Conservation (phyloP, 2,113 vertebrate species). For the Oriolus oriolus region DNA sequence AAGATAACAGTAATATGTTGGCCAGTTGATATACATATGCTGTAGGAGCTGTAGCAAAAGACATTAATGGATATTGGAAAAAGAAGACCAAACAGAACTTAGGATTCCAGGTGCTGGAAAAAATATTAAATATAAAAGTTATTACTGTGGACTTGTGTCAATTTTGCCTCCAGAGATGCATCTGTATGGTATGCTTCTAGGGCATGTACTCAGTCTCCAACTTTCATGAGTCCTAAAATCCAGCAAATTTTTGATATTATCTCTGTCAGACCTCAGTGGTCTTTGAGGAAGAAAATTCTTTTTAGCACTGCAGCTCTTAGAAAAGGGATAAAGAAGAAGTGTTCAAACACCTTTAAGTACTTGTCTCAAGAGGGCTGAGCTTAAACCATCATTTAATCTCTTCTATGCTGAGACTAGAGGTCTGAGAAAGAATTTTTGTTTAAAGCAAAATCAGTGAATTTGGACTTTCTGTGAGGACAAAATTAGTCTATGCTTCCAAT, state of each 20-base stretch:
- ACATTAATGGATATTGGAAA: neutral
- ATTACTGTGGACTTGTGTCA: neutral
- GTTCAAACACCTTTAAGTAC: constrained; percentile 34
- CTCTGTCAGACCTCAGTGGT: neutral
- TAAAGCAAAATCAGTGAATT: neutral
- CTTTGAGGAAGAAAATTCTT: constrained; percentile 31
- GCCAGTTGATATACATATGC: neutral
- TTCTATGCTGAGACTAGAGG: neutral
- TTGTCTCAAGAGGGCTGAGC: neutral
- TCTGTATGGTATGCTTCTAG: neutral
- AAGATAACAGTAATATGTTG: neutral
- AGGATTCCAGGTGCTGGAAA: neutral
- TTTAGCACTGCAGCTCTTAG: constrained; percentile 3
- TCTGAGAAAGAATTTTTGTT: constrained; percentile 8
- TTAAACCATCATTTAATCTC: constrained; percentile 49
- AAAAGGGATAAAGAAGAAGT: constrained; percentile 39
- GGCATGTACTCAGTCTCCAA: neutral
- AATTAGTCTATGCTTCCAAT: neutral
- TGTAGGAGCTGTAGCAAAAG: neutral
- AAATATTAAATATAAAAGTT: neutral
- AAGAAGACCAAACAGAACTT: neutral
- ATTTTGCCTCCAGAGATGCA: neutral
- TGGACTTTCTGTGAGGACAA: neutral
- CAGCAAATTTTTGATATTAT: neutral
- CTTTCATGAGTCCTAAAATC: neutral